Percentiles rank a stretch among this genome's conserved stretches.
Evolutionary conservation across 1,140 invertebrate genomes (phyloP).

Genomic region (Neuroterus valhalla): DNA sequence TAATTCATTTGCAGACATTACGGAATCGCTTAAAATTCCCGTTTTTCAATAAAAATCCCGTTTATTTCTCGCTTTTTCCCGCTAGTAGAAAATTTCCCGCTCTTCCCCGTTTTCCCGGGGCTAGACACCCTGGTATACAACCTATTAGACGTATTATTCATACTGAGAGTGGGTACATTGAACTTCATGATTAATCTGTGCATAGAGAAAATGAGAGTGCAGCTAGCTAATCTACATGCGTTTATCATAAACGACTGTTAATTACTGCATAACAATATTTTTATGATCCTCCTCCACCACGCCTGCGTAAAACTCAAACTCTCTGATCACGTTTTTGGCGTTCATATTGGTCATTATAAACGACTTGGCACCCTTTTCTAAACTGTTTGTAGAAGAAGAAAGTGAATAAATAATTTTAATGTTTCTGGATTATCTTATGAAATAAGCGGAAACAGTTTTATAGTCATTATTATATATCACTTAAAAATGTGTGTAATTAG

Average conservation of each 20-base stretch:
- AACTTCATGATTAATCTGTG: constrained; percentile 12
- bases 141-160: not conserved
- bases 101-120: no score
- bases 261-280: constrained; percentile 18
- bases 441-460: not conserved
- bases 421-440: no score
- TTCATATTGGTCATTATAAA: constrained; percentile 24
- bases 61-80: no score
- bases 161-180: not conserved
- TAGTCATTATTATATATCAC: not conserved
- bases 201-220: constrained; percentile 17
- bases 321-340: constrained; percentile 25
- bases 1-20: no score
- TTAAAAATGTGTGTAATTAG: not conserved
- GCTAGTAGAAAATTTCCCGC: no score
- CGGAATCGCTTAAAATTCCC: no score
- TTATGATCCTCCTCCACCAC: constrained; percentile 18
- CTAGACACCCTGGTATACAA: no score
- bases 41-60: no score
- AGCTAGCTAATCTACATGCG: constrained; percentile 13
- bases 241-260: constrained; percentile 24
- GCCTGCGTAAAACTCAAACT: constrained; percentile 11
- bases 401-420: not conserved
- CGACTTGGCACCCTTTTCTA: constrained; percentile 24
- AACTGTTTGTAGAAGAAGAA: not conserved